Base-by-base conservation (phyloP, 2,888 invertebrate species). In the Apotomis betuletana region DNA sequence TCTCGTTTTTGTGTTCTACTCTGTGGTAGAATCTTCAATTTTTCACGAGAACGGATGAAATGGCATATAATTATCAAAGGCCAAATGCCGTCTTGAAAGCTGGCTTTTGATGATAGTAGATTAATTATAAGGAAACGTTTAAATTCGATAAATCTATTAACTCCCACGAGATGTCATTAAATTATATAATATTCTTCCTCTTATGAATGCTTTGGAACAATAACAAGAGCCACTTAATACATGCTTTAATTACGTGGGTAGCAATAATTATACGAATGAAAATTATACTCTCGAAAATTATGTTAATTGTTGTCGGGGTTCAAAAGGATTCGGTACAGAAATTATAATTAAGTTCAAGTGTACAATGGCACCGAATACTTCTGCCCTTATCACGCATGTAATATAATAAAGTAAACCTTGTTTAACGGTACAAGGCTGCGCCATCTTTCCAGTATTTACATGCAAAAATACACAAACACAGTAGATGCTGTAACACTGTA, bases 301-400 rank as follows among this genome's bases (percentile, higher is more conserved):
- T 71, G 67, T 41, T 67, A 67, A 71, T 67, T 70, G 58, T 70
- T 64, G 60, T 70, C 55, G 27, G 60, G 15, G 65, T 15, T 27
- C 38, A 65, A 59, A 60, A 70, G 65, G 70, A 60, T 70, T 55
- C 61, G 13, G 51, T 15, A 51, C 61, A 67, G 46, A 71, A 67
- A 67, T 62, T 67, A 67, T 71, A 67, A 71, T 71, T 67, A 71
- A 67, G 64, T 70, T 64, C 10, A 44, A 70, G 54, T 65, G 60
- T n/a, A 71, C 71, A 71, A 71, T 51, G 55, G 57, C 49, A 62
- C 51, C 10, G 61, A 13, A 62, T 41, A 71, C 55, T 27, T 49
- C 54, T 44, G 64, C 61, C 41, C 51, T 13, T 5, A 10, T 57
- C 67, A 70, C 57, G 41, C 36, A 59, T 62, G 67, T 71, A 67